Evolutionary conservation across 2,888 invertebrate species (phyloP), one percentile per base, ranked within the genome.

Genomic region (Troides aeacus): DNA sequence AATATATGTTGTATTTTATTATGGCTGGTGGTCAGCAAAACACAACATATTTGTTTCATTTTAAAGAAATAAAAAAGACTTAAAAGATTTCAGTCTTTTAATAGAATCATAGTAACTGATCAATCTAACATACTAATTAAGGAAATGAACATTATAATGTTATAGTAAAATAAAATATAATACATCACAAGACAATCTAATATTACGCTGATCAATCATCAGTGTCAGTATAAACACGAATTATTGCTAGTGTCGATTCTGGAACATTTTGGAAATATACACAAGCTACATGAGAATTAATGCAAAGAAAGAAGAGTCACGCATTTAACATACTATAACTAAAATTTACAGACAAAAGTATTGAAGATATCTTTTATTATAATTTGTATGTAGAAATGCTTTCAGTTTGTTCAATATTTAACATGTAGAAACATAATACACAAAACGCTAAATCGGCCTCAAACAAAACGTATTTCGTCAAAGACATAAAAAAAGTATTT

Each of bases 41-140:
- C 6, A 18, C 18, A 6, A 53, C 8, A 8, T 1, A 53, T 18
- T 4, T 53, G n/a, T 53, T 53, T 53, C n/a, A 5, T n/a, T 18
- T 5, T 21, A 58, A 64, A 56, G 56, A 72, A 74, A 73, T 71
- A 74, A 77, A 74, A 77, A 72, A 72, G 67, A 68, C 63, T 17
- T 59, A 36, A 67, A 78, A 83, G 82, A 86, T 90, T 88, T 92
- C 91, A 92, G 91, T 92, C 91, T 91, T 91, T 91, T 92, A 91
- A 85, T 92, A 89, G 86, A 91, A 90, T 86, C 85, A 84, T 86
- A 84, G 83, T 81, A 87, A 87, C 80, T 83, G 84, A 81, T 77
- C 73, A 76, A 87, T 85, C 86, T 88, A 90, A 88, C 86, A 78
- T 77, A 81, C 77, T 79, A 83, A 81, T 78, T 66, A 75, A 74